Evolutionary conservation across 2,113 vertebrate species (phyloP), one percentile per base, ranked within the genome.

Genomic region (Amphiprion ocellaris): DNA sequence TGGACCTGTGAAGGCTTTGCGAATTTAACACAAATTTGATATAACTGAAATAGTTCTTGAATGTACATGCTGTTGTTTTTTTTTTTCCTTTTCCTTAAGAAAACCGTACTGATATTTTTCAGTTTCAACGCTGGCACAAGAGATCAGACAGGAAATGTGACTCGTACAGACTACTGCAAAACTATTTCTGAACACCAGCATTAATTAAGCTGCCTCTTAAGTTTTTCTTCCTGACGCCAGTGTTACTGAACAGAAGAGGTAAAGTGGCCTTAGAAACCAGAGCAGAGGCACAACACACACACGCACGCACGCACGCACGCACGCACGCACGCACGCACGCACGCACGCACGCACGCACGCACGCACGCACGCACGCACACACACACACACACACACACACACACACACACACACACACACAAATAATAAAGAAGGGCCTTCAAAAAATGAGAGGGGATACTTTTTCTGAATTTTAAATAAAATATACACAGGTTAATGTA

Each of bases 141-240:
- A 75, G 21, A 81, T 60, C 24, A 49, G 28, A 72, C 37, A 30
- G 47, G 23, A 76, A 70, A 46, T 66, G 24, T 81, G 52, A 76
- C 47, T 63, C 37, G 46, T 64, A 50, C 39, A 77, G 58, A 58
- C 73, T 47, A 56, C 94, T 95, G 91, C 83, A 94, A 94, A 65
- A 77, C 16, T 49, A 47, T 21, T 72, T 47, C 66, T 82, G 7
- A 79, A 83, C 87, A 89, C 74, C 83, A 88, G 83, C 87, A 90
- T 66, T 58, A 46, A 50, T 50, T 30, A 55, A 81, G 73, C 77
- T 86, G 86, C 77, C 79, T 82, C 80, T 79, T 50, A 63, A n/a
- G 21, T 30, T 65, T 84, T 78, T 78, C 60, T 78, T 82, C 41
- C 65, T 66, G 71, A 66, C 23, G 37, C 46, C 44, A 60, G 41